Conservation (phyloP, 2,888 invertebrate species). For the Hyppa rectilinea region DNA sequence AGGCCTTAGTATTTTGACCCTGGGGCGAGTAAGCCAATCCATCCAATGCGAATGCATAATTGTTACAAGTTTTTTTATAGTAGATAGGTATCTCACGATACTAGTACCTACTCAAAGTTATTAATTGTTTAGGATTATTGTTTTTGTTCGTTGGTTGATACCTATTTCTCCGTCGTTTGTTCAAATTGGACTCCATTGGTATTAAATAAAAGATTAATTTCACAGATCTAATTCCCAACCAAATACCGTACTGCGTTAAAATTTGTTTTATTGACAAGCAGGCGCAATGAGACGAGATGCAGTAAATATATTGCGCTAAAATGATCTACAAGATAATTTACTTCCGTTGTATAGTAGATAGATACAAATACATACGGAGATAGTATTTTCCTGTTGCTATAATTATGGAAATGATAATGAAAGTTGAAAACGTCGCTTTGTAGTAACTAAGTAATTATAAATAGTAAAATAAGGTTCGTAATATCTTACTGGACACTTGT, state of each 20-base stretch:
- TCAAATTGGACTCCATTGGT: background rate
- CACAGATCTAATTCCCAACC: background rate
- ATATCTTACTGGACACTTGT: background rate
- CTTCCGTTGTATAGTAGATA: slow-evolving; percentile 31
- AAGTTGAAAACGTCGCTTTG: background rate
- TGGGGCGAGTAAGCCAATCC: background rate
- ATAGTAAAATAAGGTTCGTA: background rate
- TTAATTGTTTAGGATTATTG: too few relatives aligned
- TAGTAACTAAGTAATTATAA: background rate
- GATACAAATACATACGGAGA: slow-evolving; percentile 21
- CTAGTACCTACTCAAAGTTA: too few relatives aligned
- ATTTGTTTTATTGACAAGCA: background rate
- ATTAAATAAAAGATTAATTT: background rate
- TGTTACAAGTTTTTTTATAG: background rate
- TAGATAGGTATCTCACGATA: background rate
- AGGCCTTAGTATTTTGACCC: background rate
- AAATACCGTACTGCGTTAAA: background rate
- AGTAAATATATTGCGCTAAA: too few relatives aligned
- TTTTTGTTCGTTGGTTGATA: too few relatives aligned
- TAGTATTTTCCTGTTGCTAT: slow-evolving; percentile 45
- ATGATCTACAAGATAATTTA: slow-evolving; percentile 30
- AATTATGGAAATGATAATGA: slow-evolving; percentile 19
- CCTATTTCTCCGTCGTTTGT: too few relatives aligned
- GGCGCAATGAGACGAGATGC: background rate
- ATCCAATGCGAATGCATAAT: background rate